Evolutionary conservation across 2,113 vertebrate species (phyloP), one percentile per base, ranked within the genome.

Genomic region (Silurus glanis): DNA sequence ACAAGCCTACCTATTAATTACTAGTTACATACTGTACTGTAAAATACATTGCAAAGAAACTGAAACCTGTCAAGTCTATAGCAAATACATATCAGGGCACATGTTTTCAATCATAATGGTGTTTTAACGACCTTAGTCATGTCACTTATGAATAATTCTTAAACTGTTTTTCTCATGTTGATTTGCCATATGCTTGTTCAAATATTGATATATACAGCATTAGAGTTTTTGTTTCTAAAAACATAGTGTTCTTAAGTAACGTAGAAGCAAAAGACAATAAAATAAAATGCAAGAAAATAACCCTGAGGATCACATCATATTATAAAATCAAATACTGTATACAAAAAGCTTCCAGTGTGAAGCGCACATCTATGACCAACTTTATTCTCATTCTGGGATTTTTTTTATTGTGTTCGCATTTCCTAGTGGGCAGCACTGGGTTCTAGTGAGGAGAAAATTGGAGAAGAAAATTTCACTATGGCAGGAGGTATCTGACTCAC

Each of bases 381-480:
- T 13, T 53, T 55, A 84, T 64, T 28, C 71, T 64, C 45, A 25
- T 37, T 23, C 72, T 64, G 51, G 28, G 28, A 37, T 37, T 37
- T 10, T 28, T 66, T 58, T 45, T 49, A 61, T 59, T 80, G 67
- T 75, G 51, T 53, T 82, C 49, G 19, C 56, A 16, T 25, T n/a
- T 23, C 7, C 25, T 25, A 28, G 45, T 25, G 23, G 14, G 28
- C 59, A 64, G 25, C 67, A 72, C 49, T 82, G 62, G 56, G 67
- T 13, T 58, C 67, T 76, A 85, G 21, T 61, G n/a, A 37, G 37
- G 37, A 37, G 28, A 53, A 82, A 47, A 67, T 13, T 62, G 45
- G 66, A 75, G 69, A 74, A 76, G 81, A 82, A n/a, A 19, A 82
- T 13, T 14, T 59, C 79, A 69, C 37, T 23, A 19, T 80, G 12